A percentile compares a stretch with the other conserved stretches of the same genome.
These are phyloP conservation scores for Rhinogobius similis DNA, from an alignment of 2,113 vertebrate genomes.

Conservation along the genomic window DNA sequence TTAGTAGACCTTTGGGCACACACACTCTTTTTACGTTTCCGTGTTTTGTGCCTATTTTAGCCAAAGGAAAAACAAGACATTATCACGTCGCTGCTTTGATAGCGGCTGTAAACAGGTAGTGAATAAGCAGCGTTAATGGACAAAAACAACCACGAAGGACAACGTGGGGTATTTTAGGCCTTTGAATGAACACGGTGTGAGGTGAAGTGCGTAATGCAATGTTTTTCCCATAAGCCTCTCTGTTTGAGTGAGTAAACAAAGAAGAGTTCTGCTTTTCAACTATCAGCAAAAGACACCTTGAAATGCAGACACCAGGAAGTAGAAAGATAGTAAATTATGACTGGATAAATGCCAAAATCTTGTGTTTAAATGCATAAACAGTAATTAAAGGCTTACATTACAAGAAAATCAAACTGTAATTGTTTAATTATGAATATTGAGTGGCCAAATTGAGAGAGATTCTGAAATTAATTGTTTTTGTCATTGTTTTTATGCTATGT, in stretches of 20 bases:
- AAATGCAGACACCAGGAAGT: not conserved
- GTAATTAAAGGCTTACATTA: not conserved
- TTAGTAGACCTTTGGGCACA: not conserved
- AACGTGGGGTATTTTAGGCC: slow-evolving; percentile 33
- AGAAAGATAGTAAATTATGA: not conserved
- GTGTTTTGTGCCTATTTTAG: slow-evolving; percentile 33
- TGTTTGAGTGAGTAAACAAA: slow-evolving; percentile 49
- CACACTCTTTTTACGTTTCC: slow-evolving; percentile 23
- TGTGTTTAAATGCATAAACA: not conserved
- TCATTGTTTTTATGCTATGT: too few relatives aligned
- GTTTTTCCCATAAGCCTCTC: slow-evolving; percentile 19
- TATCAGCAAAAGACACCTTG: slow-evolving; percentile 30
- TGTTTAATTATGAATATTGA: too few relatives aligned
- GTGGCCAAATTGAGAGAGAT: not conserved
- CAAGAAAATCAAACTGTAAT: not conserved
- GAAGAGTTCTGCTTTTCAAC: slow-evolving; percentile 38
- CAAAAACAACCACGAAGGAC: slow-evolving; percentile 31
- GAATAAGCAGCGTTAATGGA: slow-evolving; percentile 36
- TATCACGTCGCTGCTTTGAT: slow-evolving; percentile 34
- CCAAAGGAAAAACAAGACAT: slow-evolving; percentile 42
- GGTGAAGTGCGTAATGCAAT: slow-evolving; percentile 30
- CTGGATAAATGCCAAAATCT: not conserved
- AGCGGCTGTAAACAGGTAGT: slow-evolving; percentile 65
- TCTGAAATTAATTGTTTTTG: not conserved
- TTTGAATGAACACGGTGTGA: slow-evolving; percentile 20